Evolutionary conservation across 2,797 vertebrate species (phyloP).

Genomic region (Rhinoraja longicauda): DNA sequence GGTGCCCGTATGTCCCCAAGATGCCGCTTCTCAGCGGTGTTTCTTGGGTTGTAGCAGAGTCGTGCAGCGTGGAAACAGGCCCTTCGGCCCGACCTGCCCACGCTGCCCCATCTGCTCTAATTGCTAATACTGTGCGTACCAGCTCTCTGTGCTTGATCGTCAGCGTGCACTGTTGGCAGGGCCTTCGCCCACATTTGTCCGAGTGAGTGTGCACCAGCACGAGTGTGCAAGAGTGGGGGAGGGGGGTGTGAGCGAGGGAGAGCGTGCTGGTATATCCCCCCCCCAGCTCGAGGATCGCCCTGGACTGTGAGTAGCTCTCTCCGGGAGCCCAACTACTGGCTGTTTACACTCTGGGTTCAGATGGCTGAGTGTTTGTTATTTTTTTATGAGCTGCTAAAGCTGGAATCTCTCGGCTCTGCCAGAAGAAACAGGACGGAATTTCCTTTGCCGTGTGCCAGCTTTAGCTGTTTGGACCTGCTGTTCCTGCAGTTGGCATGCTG

Average conservation of each 20-base stretch:
- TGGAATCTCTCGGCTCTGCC: slow-evolving; percentile 29
- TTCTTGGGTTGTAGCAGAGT: too few relatives aligned
- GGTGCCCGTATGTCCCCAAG: neutral
- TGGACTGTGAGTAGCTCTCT: neutral
- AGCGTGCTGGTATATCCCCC: neutral
- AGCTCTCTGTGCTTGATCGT: too few relatives aligned
- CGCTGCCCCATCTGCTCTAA: too few relatives aligned
- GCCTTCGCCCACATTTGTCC: too few relatives aligned
- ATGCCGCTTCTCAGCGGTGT: neutral
- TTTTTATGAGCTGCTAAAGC: slow-evolving; percentile 37
- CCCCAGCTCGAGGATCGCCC: too few relatives aligned
- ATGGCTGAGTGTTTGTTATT: slow-evolving; percentile 36
- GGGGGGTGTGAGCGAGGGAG: too few relatives aligned
- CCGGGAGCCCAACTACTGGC: neutral
- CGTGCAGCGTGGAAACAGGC: too few relatives aligned
- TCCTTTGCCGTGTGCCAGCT: slow-evolving; percentile 25
- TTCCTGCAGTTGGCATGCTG: neutral
- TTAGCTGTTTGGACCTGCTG: slow-evolving; percentile 24
- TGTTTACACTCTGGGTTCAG: slow-evolving; percentile 27
- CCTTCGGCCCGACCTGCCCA: too few relatives aligned
- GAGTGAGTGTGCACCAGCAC: too few relatives aligned
- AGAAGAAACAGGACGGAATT: slow-evolving; percentile 35
- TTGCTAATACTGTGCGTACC: too few relatives aligned
- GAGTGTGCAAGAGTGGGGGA: too few relatives aligned
- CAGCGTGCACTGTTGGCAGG: too few relatives aligned